A percentile compares a stretch with the other conserved stretches of the same genome.
Conservation (phyloP, 1,140 invertebrate genomes). For the Elymnias hypermnestra region DNA sequence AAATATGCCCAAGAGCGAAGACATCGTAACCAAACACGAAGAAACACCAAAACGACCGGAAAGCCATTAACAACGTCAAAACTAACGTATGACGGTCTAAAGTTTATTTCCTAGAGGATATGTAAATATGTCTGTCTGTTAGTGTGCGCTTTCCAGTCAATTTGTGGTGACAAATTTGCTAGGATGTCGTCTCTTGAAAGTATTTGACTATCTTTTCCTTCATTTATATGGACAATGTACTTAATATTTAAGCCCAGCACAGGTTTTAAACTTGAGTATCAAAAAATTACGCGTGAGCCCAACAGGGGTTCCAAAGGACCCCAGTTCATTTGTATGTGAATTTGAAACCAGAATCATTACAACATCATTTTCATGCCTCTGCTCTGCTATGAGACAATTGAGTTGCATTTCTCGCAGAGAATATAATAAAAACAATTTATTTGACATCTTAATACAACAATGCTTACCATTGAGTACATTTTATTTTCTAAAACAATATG, state of each 20-base stretch:
- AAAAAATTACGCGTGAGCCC: no score
- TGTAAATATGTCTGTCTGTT: conserved; percentile 25
- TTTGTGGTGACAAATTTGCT: conserved; percentile 48
- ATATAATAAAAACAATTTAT: no score
- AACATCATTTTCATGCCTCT: no score
- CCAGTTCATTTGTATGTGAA: no score
- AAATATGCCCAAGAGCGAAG: conserved; percentile 45
- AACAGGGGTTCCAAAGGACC: no score
- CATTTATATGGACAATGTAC: background rate
- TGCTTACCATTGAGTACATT: no score
- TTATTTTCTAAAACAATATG: no score
- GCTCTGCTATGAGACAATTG: no score
- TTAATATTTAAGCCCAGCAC: background rate
- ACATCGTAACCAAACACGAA: conserved; percentile 44
- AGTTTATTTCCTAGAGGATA: conserved; percentile 9
- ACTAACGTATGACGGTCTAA: background rate
- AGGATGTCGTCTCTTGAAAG: conserved; percentile 27
- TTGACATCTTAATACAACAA: no score
- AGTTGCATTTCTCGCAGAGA: no score
- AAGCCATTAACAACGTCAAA: conserved; percentile 37
- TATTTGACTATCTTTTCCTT: conserved; percentile 15
- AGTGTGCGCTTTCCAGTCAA: conserved; percentile 39
- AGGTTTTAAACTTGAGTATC: no score
- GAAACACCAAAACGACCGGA: conserved; percentile 57
- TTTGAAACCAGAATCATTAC: no score